A percentile compares a stretch with the other conserved stretches of the same genome.
phyloP scores from a whole-genome alignment of 2,888 invertebrate genomes.

The Agrotis ipsilon region DNA sequence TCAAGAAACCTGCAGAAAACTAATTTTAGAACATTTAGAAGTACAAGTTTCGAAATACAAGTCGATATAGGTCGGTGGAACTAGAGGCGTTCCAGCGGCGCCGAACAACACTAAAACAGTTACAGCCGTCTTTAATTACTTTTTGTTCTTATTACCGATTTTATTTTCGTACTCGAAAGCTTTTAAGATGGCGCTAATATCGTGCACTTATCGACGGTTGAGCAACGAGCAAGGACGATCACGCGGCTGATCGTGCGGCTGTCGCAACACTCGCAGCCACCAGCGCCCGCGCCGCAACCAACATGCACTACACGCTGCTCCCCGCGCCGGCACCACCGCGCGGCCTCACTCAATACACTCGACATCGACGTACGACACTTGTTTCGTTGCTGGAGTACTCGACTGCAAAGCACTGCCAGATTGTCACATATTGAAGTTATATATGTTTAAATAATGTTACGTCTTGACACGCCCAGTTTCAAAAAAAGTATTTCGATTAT shows the following conservation, averaged over 20 bases:
- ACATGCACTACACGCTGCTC: constrained; percentile 50
- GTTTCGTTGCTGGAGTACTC: constrained; percentile 30
- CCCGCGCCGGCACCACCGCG: constrained; percentile 3
- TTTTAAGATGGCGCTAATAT: constrained; percentile 85
- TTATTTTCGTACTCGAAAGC: constrained; percentile 78
- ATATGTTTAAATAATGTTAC: constrained; percentile 11
- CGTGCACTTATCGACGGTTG: constrained; percentile 82
- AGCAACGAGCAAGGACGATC: constrained; percentile 86
- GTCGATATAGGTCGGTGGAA: constrained; percentile 80
- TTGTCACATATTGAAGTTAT: constrained; percentile 22
- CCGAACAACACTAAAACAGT: constrained; percentile 76
- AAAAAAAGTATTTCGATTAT: constrained; percentile 26
- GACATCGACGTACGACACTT: constrained; percentile 38
- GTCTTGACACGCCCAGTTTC: constrained; percentile 13
- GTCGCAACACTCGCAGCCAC: constrained; percentile 68
- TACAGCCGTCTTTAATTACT: constrained; percentile 81
- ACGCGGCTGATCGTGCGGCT: constrained; percentile 70
- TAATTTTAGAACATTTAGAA: constrained; percentile 34
- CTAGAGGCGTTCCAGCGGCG: constrained; percentile 65
- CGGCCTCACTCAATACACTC: constrained; percentile 18
- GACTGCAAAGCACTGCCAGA: constrained; percentile 9
- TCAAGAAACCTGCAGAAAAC: not conserved
- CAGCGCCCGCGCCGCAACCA: constrained; percentile 38
- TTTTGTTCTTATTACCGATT: constrained; percentile 78
- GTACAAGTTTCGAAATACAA: constrained; percentile 78